Percentiles rank a stretch among this genome's conserved stretches.
phyloP scores from a whole-genome alignment of 2,888 invertebrate genomes.

The Dorcus parallelipipedus region DNA sequence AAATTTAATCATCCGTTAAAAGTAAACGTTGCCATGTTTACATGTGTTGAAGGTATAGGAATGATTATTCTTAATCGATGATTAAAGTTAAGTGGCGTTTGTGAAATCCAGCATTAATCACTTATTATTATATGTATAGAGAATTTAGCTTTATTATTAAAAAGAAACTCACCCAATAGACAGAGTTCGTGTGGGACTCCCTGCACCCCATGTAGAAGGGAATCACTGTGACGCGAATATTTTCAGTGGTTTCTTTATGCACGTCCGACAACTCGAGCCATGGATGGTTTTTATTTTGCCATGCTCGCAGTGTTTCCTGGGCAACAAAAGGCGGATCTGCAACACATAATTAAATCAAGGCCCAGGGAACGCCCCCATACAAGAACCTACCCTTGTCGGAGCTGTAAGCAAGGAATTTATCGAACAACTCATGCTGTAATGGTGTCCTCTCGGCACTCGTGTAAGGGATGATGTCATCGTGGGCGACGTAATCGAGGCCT shows the following conservation, averaged over 20 bases:
- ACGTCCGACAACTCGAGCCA: constrained; percentile 96
- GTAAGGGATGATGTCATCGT: constrained; percentile 96
- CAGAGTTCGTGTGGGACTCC: constrained; percentile 85
- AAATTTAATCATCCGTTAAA: no score
- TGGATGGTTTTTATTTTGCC: constrained; percentile 97
- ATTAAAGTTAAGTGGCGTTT: no score
- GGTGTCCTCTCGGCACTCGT: constrained; percentile 84
- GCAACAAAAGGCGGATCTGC: constrained; percentile 82
- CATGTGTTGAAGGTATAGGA: no score
- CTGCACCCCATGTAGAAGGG: constrained; percentile 98
- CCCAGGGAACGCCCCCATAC: not conserved
- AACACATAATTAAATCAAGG: constrained; percentile 8
- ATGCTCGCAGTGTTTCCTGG: constrained; percentile 86
- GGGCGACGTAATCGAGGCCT: constrained; percentile 96
- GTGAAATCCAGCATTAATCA: no score
- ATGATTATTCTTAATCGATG: no score
- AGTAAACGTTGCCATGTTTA: no score
- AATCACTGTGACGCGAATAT: constrained; percentile 93
- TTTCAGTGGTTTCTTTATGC: constrained; percentile 95
- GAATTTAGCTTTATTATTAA: no score
- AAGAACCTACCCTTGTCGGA: constrained; percentile 64
- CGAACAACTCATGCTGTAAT: constrained; percentile 92
- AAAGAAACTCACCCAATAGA: constrained; percentile 72
- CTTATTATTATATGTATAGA: no score
- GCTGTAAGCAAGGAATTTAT: constrained; percentile 84